Conservation (phyloP, 64 coral and sea anemone species). For the Montipora capricornis region DNA sequence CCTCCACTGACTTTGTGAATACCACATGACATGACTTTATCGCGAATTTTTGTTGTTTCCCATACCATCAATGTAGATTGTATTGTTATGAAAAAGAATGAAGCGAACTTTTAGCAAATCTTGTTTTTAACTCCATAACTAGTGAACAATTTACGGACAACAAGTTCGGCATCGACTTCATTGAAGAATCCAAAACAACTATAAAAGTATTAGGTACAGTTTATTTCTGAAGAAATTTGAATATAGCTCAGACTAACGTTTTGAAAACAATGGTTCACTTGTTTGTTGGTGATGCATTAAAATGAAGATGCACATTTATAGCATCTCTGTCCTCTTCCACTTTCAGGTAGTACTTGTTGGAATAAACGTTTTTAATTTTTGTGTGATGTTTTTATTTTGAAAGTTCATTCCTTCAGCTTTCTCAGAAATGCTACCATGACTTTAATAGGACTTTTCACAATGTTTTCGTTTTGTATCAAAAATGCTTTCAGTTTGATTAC, state of each 20-base stretch:
- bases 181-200: background rate
- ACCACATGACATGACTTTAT: background rate
- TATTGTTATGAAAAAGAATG: background rate
- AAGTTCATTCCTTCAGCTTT: slow-evolving; percentile 2
- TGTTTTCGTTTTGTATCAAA: slow-evolving; percentile 29
- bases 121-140: background rate
- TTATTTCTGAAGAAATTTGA: no score
- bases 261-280: background rate
- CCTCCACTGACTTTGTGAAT: background rate
- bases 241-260: background rate
- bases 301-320: background rate
- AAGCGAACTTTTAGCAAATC: background rate
- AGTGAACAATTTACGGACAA: background rate
- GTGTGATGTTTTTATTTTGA: background rate
- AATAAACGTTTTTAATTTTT: background rate
- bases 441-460: background rate
- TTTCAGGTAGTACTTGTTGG: background rate
- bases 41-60: background rate
- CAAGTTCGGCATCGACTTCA: background rate
- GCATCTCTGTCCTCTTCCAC: background rate
- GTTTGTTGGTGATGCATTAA: background rate
- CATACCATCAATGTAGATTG: background rate
- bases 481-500: background rate
- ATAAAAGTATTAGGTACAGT: background rate
- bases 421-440: background rate